phyloP scores from a whole-genome alignment of 2,113 vertebrate genomes.

The Formicarius rufipectus region DNA sequence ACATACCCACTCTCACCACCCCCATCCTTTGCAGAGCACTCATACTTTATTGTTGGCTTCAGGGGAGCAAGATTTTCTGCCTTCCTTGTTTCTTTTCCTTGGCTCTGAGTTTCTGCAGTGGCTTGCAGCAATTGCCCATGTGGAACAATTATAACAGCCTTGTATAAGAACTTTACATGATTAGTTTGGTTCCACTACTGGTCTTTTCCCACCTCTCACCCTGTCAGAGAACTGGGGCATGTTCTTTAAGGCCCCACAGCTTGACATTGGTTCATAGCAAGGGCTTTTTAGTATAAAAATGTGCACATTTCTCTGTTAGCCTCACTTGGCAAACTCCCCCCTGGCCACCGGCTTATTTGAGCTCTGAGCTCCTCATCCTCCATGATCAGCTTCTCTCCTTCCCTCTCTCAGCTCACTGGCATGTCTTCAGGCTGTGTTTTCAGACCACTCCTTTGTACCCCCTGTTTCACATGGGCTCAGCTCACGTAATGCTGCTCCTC shows the following conservation, averaged over 20 bases:
- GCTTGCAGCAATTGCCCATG: not conserved
- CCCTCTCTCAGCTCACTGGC: not conserved
- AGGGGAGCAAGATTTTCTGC: not conserved
- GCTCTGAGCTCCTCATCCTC: not conserved
- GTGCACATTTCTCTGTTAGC: not conserved
- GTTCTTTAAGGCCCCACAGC: not conserved
- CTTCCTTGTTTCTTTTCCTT: not conserved
- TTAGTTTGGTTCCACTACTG: not conserved
- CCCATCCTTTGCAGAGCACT: not conserved
- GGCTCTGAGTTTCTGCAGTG: not conserved
- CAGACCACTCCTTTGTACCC: not conserved
- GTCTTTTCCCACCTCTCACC: not conserved
- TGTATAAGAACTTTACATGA: not conserved
- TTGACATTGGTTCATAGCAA: not conserved
- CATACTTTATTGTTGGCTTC: not conserved
- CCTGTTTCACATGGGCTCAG: not conserved
- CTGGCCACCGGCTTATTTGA: not conserved
- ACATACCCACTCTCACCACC: not conserved
- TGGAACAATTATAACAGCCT: not conserved
- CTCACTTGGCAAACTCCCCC: not conserved
- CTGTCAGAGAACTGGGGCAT: not conserved
- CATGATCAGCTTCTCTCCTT: not conserved
- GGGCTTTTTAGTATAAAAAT: not conserved
- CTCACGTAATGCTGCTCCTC: not conserved
- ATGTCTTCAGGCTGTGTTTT: not conserved